A percentile compares a stretch with the other conserved stretches of the same genome.
phyloP scores from a whole-genome alignment of 2,888 invertebrate species.

The Leptopilina myrica region DNA sequence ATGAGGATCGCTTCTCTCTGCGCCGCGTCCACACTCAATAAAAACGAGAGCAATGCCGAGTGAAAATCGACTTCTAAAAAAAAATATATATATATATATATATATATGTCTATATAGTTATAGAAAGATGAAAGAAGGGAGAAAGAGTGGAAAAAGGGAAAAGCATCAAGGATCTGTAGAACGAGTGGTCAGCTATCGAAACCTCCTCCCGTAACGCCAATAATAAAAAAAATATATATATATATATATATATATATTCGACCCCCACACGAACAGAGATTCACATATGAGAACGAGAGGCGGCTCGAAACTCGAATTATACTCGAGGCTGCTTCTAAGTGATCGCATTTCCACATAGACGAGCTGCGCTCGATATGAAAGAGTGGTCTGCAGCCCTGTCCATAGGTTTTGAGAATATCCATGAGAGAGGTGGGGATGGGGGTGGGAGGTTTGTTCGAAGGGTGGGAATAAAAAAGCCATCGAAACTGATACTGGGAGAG shows the following conservation, averaged over 20 bases:
- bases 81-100: conserved; percentile 37
- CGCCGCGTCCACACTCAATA: conserved; percentile 72
- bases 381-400: conserved; percentile 63
- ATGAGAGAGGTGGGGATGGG: not conserved
- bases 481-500: conserved; percentile 28
- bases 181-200: conserved; percentile 74
- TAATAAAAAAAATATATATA: conserved; percentile 68
- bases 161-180: conserved; percentile 54
- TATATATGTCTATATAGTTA: conserved; percentile 48
- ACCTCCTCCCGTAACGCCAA: conserved; percentile 66
- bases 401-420: conserved; percentile 53
- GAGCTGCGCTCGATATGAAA: conserved; percentile 72
- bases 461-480: conserved; percentile 21
- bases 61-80: not conserved
- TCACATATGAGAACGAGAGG: conserved; percentile 43
- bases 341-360: conserved; percentile 77
- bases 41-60: conserved; percentile 67
- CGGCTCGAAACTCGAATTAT: conserved; percentile 72
- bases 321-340: conserved; percentile 75
- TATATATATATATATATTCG: conserved; percentile 63
- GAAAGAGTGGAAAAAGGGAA: conserved; percentile 41
- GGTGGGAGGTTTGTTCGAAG: not conserved
- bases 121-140: conserved; percentile 46
- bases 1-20: conserved; percentile 71
- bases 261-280: conserved; percentile 63